Evolutionary conservation across 2,888 invertebrate genomes (phyloP), one percentile per base, ranked within the genome.

Genomic region (Calameuta filiformis): DNA sequence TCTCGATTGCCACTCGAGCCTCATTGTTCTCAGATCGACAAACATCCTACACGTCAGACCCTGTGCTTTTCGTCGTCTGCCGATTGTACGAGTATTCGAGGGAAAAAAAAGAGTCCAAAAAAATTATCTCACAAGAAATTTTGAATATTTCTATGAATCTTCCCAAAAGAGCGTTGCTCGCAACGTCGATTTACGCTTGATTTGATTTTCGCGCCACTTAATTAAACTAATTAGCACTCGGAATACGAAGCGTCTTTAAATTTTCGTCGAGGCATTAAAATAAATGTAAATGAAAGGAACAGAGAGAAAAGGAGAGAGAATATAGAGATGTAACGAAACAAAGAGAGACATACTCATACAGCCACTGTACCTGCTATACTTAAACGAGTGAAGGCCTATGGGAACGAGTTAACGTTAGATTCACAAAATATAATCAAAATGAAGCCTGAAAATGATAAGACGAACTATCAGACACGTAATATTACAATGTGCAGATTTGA

Each of bases 271-370:
- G 23, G 23, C 23, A 56, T 56, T 23, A 9, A 56, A 56, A 56
- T 56, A 56, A 56, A 23, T 9, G 15, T 56, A 23, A 56, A 9
- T 23, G 31, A 15, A 30, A 23, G 11, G 23, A 30, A 34, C 40
- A 33, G 73, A n/a, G 68, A 68, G 73, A 75, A 73, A 79, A 34
- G 73, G 79, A 76, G 68, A 35, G 69, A 73, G 73, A 69, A 73
- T 37, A 15, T 40, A 40, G 15, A 15, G 1, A 40, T 1, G 15
- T 15, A 40, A 4, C 12, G 15, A 1, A 1, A 40, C 15, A 40
- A 40, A 40, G 23, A 6, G 40, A 40, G 15, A 40, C 6, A 15
- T 9, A 15, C 23, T 40, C 23, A 23, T 23, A 23, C 9, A 23
- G 15, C 0, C 9, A 56, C 56, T 56, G 23, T 56, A 23, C 4